These are phyloP conservation scores for Congeria kusceri DNA, from an alignment of 2,888 invertebrate genomes.

Conservation along the genomic window DNA sequence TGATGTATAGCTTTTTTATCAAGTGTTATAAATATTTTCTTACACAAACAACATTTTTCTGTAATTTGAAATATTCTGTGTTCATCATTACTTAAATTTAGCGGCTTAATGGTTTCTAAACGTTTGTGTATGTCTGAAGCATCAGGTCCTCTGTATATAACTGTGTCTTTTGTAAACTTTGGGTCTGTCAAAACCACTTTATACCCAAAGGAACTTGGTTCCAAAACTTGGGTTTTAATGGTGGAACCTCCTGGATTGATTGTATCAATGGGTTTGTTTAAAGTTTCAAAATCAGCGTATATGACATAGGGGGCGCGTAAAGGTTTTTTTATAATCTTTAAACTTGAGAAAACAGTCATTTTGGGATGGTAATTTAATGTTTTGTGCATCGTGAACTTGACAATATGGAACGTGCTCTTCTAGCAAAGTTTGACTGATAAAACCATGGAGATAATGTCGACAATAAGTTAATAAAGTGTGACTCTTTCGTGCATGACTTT, in stretches of 20 bases:
- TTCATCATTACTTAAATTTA: too few species aligned
- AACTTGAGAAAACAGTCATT: slow-evolving; percentile 27
- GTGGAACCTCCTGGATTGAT: neutral
- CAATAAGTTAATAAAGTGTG: slow-evolving; percentile 4
- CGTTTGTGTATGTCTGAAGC: too few species aligned
- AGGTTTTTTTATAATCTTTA: slow-evolving; percentile 19
- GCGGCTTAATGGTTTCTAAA: too few species aligned
- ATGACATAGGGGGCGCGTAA: slow-evolving; percentile 32
- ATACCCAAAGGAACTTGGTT: too few species aligned
- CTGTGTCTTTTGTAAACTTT: too few species aligned
- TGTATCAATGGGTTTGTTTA: slow-evolving; percentile 12
- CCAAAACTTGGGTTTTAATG: too few species aligned
- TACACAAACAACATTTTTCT: too few species aligned
- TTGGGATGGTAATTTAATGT: slow-evolving; percentile 15
- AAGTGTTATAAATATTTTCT: too few species aligned
- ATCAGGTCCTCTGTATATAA: too few species aligned
- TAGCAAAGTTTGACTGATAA: slow-evolving; percentile 17
- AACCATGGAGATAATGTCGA: slow-evolving; percentile 34
- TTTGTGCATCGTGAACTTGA: slow-evolving; percentile 15
- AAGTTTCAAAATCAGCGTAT: slow-evolving; percentile 36
- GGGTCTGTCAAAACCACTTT: too few species aligned
- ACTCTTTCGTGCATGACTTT: neutral
- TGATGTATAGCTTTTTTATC: too few species aligned
- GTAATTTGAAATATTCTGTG: too few species aligned
- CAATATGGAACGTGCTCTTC: slow-evolving; percentile 15